Percentiles rank a stretch among this genome's conserved stretches.
These are phyloP conservation scores for Thermophis baileyi DNA, from an alignment of 2,113 vertebrate genomes.

Conservation along the genomic window DNA sequence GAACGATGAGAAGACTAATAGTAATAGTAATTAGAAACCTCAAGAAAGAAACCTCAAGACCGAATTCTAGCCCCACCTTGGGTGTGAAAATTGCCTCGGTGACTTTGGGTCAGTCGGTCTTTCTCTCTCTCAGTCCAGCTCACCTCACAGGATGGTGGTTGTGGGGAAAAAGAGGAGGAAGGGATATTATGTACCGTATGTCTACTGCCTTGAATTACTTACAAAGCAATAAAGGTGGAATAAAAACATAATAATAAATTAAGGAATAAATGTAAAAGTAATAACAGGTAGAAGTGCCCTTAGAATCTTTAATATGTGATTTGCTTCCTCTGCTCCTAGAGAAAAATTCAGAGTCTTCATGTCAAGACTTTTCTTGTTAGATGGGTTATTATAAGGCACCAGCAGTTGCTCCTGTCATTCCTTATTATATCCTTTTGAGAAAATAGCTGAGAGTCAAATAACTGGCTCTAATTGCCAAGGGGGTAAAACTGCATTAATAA, in stretches of 20 bases:
- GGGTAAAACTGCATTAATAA: neutral
- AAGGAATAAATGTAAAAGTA: neutral
- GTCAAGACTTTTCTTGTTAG: neutral
- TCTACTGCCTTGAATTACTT: neutral
- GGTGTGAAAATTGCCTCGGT: neutral
- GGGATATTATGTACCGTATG: neutral
- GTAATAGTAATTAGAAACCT: no score
- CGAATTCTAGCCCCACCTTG: neutral
- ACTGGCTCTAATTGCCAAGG: neutral
- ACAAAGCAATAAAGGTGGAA: neutral
- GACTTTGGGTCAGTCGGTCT: neutral
- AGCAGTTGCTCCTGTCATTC: conserved; percentile 15
- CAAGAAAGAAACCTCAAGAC: neutral
- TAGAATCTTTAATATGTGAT: neutral
- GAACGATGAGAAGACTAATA: no score
- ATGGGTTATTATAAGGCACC: neutral
- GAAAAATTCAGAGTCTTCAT: neutral
- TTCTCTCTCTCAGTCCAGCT: neutral
- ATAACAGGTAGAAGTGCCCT: neutral
- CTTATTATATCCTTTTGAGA: conserved; percentile 3
- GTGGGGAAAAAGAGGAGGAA: neutral
- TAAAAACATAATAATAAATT: neutral
- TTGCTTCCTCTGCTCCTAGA: neutral
- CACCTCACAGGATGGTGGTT: neutral
- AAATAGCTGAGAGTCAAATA: conserved; percentile 17